Base-by-base conservation (phyloP, 2,888 invertebrate genomes). In the Acleris holmiana region DNA sequence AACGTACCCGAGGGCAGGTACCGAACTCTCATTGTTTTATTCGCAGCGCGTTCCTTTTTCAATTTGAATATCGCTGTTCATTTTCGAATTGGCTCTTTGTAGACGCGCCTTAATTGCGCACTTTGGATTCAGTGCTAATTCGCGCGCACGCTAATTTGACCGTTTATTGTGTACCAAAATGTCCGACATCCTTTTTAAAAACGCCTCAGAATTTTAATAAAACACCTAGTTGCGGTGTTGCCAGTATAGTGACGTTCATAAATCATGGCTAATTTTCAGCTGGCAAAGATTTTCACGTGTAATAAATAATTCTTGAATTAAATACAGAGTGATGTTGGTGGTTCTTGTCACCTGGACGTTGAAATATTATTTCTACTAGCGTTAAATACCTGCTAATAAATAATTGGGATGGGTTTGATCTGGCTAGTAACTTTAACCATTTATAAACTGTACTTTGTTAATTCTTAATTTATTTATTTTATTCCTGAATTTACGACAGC, bases 21-120 rank as follows among this genome's bases (percentile, higher is more conserved):
- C 65, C 49, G 49, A 58, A 55, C 59, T 59, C 83, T 80, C 86
- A 86, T 89, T 86, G 88, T 88, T 85, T 88, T 84, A 91, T 91
- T 90, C 91, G 80, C 73, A 68, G 70, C 88, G 89, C 91, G 91
- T 91, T 80, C 84, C 86, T 85, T 86, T 89, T 90, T 88, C 89
- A 91, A 91, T 91, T 91, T 90, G 87, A 91, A 91, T 88, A 89
- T 85, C 86, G 87, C 85, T 86, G 88, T 88, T 89, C 88, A 88
- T 90, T 90, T 89, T 88, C 85, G 84, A 85, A 88, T 88, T 84
- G 85, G 85, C 85, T 85, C 86, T 86, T 84, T 86, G 89, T 89
- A 86, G 88, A 86, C 84, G 85, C 80, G 82, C 82, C 81, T 85
- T 89, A 91, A 91, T 91, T 86, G 84, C 85, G 89, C 84, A 89